Evolutionary conservation across 2,797 vertebrate genomes (phyloP).

Genomic region (Danio aesculapii): DNA sequence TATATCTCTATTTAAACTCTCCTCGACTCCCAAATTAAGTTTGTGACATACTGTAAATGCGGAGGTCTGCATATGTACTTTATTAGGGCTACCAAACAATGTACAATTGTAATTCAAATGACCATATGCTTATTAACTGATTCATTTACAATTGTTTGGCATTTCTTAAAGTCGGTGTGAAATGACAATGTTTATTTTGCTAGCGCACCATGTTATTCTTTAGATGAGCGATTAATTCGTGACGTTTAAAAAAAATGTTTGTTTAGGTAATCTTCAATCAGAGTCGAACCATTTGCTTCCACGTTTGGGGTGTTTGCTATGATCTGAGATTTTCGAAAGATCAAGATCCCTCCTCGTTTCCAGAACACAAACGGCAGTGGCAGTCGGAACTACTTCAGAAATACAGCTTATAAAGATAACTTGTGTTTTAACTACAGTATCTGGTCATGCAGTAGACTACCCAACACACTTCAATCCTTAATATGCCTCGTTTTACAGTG

Average conservation of each 20-base stretch:
- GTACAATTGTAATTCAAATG: background rate
- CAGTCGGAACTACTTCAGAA: slow-evolving; percentile 90
- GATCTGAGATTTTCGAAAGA: slow-evolving; percentile 90
- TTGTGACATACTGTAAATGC: background rate
- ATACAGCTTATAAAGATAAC: slow-evolving; percentile 80
- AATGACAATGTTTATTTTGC: no score
- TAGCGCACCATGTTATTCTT: no score
- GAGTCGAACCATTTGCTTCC: no score
- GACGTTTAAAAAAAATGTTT: no score
- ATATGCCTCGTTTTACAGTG: slow-evolving; percentile 19
- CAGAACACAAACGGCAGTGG: slow-evolving; percentile 88
- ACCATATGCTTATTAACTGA: background rate
- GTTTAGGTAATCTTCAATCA: no score
- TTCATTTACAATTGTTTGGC: background rate
- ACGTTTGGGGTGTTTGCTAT: no score
- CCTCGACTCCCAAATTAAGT: background rate
- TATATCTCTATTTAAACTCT: background rate
- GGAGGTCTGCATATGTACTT: background rate
- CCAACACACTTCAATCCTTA: background rate
- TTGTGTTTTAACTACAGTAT: no score
- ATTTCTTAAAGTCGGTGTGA: no score
- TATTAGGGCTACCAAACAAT: background rate
- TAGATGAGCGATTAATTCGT: no score
- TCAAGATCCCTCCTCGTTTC: slow-evolving; percentile 89
- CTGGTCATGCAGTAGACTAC: background rate